Evolutionary conservation across 2,113 vertebrate species (phyloP), one percentile per base, ranked within the genome.

Genomic region (Falcunculus frontatus): DNA sequence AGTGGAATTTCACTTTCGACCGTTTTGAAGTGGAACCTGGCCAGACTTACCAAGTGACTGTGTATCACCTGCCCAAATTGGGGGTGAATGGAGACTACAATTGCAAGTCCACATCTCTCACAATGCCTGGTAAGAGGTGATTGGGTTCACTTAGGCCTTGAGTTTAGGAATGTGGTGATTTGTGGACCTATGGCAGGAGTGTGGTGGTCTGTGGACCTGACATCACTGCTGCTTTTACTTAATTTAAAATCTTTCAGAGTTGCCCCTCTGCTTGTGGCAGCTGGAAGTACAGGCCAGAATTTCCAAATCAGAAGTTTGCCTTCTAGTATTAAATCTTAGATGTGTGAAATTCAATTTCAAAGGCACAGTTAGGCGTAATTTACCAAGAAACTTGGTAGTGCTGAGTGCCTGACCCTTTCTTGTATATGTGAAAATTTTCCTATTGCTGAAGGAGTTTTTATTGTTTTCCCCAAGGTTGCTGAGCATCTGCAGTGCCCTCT

Each of bases 1-100:
- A 98, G 98, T 98, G 98, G 98, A 96, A 91, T 82, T 98, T 98
- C 76, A 96, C 77, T 92, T 98, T 98, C 87, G 97, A 97, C 64
- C 97, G 97, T 79, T 98, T 98, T 55, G 97, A 98, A 74, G 98
- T 98, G 13, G 97, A 98, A 11, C 98, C 98, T 75, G 97, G 96
- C 57, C 97, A 98, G 83, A 85, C 84, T 17, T 98, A 98, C 39
- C 96, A 96, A 47, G 98, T 98, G 85, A 98, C 97, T 1, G 97
- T 98, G 44, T 97, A 98, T 74, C 98, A 98, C 83, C 95, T 98
- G 72, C 98, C 98, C 76, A 98, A 97, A 92, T 94, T 97, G 64
- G n/a, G 83, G 3, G 75, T 97, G 6, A 27, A 84, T 7, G 97
- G 98, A 75, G 98, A 98, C 93, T 90, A 94, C 37, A 98, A 98